phyloP scores from a whole-genome alignment of 2,113 vertebrate genomes.

The Aldabrachelys gigantea region DNA sequence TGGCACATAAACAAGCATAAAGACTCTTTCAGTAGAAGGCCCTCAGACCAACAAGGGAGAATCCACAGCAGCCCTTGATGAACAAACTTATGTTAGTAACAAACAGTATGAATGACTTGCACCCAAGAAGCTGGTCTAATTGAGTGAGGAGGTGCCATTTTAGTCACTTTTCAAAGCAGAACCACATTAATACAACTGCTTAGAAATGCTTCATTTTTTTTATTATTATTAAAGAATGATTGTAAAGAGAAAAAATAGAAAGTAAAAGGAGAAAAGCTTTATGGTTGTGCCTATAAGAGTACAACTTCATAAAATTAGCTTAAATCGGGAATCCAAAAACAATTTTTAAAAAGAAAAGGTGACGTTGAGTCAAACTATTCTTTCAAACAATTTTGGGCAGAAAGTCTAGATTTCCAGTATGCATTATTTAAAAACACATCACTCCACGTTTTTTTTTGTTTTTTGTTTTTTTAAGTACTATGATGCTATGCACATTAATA shows the following conservation, averaged over 20 bases:
- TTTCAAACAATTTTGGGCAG: neutral
- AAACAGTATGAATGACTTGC: neutral
- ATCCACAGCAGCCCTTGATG: neutral
- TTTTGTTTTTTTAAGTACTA: neutral
- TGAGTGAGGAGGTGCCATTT: neutral
- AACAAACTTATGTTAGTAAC: neutral
- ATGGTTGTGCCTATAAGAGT: neutral
- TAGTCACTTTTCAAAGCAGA: fast-evolving
- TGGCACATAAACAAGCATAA: neutral
- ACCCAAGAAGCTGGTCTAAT: neutral
- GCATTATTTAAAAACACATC: neutral
- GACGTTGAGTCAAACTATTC: neutral
- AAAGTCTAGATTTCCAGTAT: neutral
- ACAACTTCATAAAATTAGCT: too few species aligned
- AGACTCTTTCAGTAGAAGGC: neutral
- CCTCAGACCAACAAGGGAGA: neutral
- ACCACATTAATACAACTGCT: neutral
- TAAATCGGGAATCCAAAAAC: neutral
- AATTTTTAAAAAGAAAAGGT: neutral
- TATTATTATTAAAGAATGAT: neutral
- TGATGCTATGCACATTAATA: neutral
- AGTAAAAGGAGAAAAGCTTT: neutral
- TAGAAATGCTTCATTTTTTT: too few species aligned
- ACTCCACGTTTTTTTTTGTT: neutral
- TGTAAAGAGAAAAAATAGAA: neutral